These are phyloP conservation scores for Pyrrhia umbra DNA, from an alignment of 2,888 invertebrate species.

Conservation along the genomic window DNA sequence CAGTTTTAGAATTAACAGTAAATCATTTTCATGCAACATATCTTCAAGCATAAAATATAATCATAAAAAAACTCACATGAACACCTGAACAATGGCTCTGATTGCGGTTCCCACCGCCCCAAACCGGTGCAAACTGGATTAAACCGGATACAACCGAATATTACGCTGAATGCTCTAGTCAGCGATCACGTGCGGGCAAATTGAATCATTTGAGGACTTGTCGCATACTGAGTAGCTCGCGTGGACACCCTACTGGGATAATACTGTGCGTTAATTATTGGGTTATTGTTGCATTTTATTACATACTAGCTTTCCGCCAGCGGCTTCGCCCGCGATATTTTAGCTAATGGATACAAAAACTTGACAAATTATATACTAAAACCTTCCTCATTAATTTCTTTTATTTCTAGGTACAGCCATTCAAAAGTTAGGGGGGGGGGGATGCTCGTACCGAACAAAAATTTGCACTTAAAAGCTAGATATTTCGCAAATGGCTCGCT, in stretches of 20 bases:
- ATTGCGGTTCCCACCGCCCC: slow-evolving; percentile 50
- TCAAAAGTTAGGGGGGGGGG: too few species aligned
- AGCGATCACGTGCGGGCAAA: slow-evolving; percentile 49
- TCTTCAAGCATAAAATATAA: neutral
- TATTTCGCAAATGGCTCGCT: too few species aligned
- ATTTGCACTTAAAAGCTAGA: too few species aligned
- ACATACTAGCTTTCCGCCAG: too few species aligned
- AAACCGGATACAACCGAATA: slow-evolving; percentile 36
- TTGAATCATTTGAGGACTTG: slow-evolving; percentile 45
- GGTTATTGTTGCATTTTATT: slow-evolving; percentile 12
- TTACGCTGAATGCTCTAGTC: slow-evolving; percentile 53
- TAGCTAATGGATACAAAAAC: too few species aligned
- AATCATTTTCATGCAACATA: slow-evolving; percentile 2
- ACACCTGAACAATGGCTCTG: slow-evolving; percentile 48
- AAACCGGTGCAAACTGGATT: slow-evolving; percentile 50
- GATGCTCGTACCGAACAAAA: too few species aligned
- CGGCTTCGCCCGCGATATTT: too few species aligned
- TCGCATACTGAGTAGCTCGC: slow-evolving; percentile 34
- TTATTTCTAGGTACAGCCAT: too few species aligned
- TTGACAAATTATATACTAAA: too few species aligned
- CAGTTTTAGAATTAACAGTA: too few species aligned
- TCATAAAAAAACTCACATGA: slow-evolving; percentile 10
- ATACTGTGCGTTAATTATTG: slow-evolving; percentile 17
- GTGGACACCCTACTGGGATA: slow-evolving; percentile 23
- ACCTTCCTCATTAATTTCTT: too few species aligned